These are phyloP conservation scores for Varecia variegata DNA, from an alignment of 2,797 vertebrate species.

Conservation along the genomic window DNA sequence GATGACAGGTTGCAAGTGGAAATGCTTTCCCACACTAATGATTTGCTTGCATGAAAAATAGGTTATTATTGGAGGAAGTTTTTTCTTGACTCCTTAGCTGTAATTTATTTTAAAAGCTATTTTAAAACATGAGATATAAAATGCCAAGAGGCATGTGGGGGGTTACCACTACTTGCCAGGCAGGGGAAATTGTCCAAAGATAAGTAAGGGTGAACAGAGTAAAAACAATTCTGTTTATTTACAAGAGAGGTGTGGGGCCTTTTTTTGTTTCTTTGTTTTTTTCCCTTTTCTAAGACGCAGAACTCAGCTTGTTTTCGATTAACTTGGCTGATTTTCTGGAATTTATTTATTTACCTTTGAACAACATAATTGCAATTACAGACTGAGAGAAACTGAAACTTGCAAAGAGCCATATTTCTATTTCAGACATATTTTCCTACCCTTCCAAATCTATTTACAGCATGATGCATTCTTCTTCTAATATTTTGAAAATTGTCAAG, in stretches of 20 bases:
- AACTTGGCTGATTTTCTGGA: slow-evolving; percentile 51
- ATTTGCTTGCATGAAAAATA: slow-evolving; percentile 50
- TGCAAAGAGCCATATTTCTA: slow-evolving; percentile 37
- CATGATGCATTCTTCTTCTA: neutral
- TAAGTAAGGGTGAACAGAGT: slow-evolving; percentile 26
- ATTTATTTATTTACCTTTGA: slow-evolving; percentile 54
- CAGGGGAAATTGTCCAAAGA: slow-evolving; percentile 63
- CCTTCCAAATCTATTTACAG: neutral
- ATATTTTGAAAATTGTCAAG: slow-evolving; percentile 18
- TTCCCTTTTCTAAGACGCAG: slow-evolving; percentile 13
- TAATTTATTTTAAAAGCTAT: slow-evolving; percentile 70
- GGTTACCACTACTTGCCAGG: slow-evolving; percentile 56
- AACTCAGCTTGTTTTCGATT: slow-evolving; percentile 55
- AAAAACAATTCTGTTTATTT: slow-evolving; percentile 61
- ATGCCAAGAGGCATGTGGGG: slow-evolving; percentile 58
- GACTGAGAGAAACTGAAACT: slow-evolving; percentile 3
- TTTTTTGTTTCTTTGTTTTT: neutral
- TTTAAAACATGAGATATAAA: slow-evolving; percentile 62
- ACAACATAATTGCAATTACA: slow-evolving; percentile 18
- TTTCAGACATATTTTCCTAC: neutral
- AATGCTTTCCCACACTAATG: slow-evolving; percentile 2
- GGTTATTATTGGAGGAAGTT: slow-evolving; percentile 51
- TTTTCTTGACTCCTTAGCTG: slow-evolving; percentile 56
- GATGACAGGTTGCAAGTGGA: slow-evolving; percentile 50
- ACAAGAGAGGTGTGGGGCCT: neutral